These are phyloP conservation scores for Pycnonotus jocosus DNA, from an alignment of 2,113 vertebrate species.

Conservation along the genomic window DNA sequence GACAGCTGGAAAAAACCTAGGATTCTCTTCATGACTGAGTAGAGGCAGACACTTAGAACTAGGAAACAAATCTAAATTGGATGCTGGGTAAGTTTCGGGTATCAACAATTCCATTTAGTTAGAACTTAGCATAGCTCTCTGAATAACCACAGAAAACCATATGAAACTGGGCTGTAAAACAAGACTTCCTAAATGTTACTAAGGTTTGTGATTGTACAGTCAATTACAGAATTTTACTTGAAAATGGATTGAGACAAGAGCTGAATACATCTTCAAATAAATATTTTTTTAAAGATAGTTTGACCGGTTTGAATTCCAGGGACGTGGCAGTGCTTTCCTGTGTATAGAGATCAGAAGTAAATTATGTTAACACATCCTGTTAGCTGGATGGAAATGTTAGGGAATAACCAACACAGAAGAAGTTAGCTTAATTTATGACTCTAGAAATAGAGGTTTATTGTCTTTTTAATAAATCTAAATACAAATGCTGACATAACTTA, in stretches of 20 bases:
- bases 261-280: not conserved
- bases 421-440: not conserved
- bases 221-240: not conserved
- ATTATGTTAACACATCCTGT: not conserved
- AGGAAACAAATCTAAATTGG: not conserved
- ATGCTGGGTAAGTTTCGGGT: not conserved
- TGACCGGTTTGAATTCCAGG: not conserved
- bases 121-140: not conserved
- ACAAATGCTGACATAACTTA: not conserved
- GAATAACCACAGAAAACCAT: not conserved
- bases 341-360: not conserved
- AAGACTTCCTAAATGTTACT: not conserved
- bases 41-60: not conserved
- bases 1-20: not conserved
- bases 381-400: not conserved
- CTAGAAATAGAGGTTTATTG: not conserved
- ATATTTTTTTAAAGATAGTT: not conserved
- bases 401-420: not conserved
- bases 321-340: not conserved
- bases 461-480: not conserved
- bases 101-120: not conserved
- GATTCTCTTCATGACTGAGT: not conserved
- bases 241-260: not conserved
- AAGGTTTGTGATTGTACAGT: not conserved
- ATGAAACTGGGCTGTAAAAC: not conserved